Evolutionary conservation across 30 jellyfish, hydroid and myxozoan species (phyloP).

Genomic region (Hydractinia symbiolongicarpus): DNA sequence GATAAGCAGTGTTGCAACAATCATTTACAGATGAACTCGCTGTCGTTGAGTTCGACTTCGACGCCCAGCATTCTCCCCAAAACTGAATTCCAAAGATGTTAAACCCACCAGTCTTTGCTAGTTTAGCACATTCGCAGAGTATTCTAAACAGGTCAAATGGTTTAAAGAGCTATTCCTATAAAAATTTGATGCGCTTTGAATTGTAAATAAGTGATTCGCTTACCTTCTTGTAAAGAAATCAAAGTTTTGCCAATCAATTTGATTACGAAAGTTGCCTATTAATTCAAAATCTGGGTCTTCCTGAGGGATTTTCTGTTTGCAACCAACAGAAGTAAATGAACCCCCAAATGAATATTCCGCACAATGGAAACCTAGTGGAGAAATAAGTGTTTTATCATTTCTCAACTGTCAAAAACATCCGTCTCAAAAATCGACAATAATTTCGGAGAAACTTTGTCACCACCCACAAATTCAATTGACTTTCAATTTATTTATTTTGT

Average conservation of each 20-base stretch:
- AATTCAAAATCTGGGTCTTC: not conserved
- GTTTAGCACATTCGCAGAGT: slow-evolving; percentile 18
- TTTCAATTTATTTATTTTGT: no score
- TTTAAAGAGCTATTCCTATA: not conserved
- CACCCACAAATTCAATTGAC: no score
- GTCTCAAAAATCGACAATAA: not conserved
- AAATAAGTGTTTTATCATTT: not conserved
- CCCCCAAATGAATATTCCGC: not conserved
- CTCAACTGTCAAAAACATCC: not conserved
- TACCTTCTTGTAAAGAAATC: not conserved
- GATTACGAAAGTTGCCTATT: not conserved
- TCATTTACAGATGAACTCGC: not conserved
- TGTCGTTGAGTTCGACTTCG: not conserved
- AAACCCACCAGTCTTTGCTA: slow-evolving; percentile 5
- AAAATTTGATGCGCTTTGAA: not conserved
- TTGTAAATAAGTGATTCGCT: not conserved
- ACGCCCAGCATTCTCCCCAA: slow-evolving; percentile 36
- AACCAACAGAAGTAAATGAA: not conserved
- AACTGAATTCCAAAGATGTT: slow-evolving; percentile 17
- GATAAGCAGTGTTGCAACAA: not conserved
- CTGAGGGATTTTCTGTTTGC: not conserved
- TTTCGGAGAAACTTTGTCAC: not conserved
- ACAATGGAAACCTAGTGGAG: not conserved
- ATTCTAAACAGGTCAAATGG: not conserved
- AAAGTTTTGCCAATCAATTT: not conserved